Conservation (phyloP, 1,140 invertebrate genomes). For the Rhyacophila brunnea region DNA sequence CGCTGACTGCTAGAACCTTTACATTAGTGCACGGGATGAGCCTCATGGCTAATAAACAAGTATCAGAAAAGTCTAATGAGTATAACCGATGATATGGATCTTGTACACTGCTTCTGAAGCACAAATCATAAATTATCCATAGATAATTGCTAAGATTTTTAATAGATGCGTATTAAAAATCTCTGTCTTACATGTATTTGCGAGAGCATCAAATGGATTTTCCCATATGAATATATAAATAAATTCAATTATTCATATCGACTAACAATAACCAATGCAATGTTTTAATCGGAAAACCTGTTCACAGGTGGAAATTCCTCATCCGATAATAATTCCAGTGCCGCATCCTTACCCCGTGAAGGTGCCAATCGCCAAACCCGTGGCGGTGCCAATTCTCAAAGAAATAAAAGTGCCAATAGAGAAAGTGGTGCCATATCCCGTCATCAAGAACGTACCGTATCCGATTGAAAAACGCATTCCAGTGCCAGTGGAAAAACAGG, state of each 20-base stretch:
- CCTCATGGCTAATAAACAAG: too few species aligned
- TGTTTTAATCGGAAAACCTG: neutral
- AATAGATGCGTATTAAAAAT: too few species aligned
- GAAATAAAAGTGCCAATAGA: constrained; percentile 64
- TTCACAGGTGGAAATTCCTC: constrained; percentile 57
- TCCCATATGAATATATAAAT: neutral
- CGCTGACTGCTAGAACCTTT: too few species aligned
- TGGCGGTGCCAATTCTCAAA: constrained; percentile 63
- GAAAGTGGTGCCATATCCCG: constrained; percentile 66
- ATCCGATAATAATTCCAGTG: constrained; percentile 62
- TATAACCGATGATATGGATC: too few species aligned
- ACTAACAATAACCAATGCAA: neutral
- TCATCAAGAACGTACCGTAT: constrained; percentile 66
- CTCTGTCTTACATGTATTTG: neutral
- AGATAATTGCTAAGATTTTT: too few species aligned
- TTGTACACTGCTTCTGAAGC: too few species aligned
- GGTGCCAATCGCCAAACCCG: constrained; percentile 63
- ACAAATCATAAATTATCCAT: too few species aligned
- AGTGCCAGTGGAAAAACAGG: constrained; percentile 63
- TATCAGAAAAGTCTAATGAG: too few species aligned
- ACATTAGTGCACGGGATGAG: too few species aligned
- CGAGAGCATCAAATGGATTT: neutral
- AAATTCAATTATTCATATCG: neutral
- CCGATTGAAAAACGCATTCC: constrained; percentile 66
- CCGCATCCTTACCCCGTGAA: constrained; percentile 67